Evolutionary conservation across 1,140 invertebrate genomes (phyloP), one percentile per base, ranked within the genome.

Genomic region (Monochamus saltuarius): DNA sequence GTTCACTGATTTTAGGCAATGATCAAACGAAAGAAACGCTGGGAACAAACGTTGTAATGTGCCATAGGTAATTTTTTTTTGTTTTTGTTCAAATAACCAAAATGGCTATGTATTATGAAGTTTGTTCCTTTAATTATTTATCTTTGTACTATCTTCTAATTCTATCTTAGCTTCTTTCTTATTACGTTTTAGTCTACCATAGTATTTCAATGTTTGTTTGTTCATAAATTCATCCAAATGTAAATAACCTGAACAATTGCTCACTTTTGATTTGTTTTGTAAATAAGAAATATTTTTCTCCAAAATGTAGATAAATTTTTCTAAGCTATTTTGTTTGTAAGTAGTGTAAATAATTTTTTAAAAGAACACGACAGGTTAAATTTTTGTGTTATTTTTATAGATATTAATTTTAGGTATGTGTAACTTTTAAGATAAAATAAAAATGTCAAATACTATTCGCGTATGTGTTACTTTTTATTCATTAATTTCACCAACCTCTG

Each of bases 191-290:
- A 29, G 22, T 29, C 22, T 29, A 29, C 22, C 2, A 29, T 29
- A 29, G 22, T 29, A 29, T 29, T 29, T 29, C 22, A 29, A 29
- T 29, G 22, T 29, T 29, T 29, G 22, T 29, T 29, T 29, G 22
- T 29, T 29, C 22, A 29, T 29, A 35, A 61, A 56, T 36, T 19
- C 38, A 61, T 52, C 46, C 29, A 59, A 37, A 55, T 69, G 67
- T 66, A 64, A 56, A 66, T 66, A 66, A 69, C 58, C 67, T 69
- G 67, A 69, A 66, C 40, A 69, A 55, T 69, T 69, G 67, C 67
- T 69, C 67, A 69, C 49, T 61, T 52, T 60, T 47, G 47, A 52
- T 49, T 60, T 38, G 43, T 58, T 29, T 34, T 54, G 37, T 54
- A 55, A 19, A 50, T 43, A 22, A 37, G 38, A 40, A 57, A 39